Base-by-base conservation (phyloP, 53 echinoderm and acorn worm species). In the Mesocentrotus franciscanus region DNA sequence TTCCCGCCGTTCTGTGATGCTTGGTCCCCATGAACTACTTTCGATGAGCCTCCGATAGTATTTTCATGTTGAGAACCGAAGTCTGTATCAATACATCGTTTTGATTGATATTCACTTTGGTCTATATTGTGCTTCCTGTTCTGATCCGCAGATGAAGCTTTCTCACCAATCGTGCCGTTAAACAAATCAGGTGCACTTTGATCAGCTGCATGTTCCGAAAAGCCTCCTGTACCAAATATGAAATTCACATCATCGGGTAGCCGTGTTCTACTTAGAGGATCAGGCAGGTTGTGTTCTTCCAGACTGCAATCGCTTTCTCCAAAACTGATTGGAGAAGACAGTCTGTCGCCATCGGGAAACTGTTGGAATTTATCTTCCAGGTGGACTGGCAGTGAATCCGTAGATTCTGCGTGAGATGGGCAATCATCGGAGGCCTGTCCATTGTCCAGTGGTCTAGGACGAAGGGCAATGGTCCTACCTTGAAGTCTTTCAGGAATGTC, bases 351-450 rank as follows among this genome's bases (percentile, higher is more conserved):
- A 56, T 92, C 92, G 1, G 92, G 92, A 74, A 92, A 92, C 76
- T 92, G 92, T 34, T 92, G 92, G 27, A 64, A 92, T 56, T 92
- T 92, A 92, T 92, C 92, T 57, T 74, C 92, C 13, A 24, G 92
- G 14, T 92, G 55, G 29, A 75, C 70, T 13, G 64, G 24, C 36
- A 91, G 64, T 18, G 87, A 87, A 87, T 87, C 87, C 59, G 57
- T 26, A 11, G 87, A 87, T 58, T 35, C 87, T 10, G 57, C 58
- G 27, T 87, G 58, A 56, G 87, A 87, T 27, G 87, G 87, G 58
- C 27, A 87, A 11, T 87, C 87, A 59, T 58, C 87, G n/a, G 57
- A 87, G 3, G 58, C 29, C 3, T 29, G 87, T 27, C 87, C 58
- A 12, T 20, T 56, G 57, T 57, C 56, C 24, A n/a, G 11, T 4